Evolutionary conservation across 2,797 vertebrate species (phyloP), one percentile per base, ranked within the genome.

Genomic region (Pelobates cultripes): DNA sequence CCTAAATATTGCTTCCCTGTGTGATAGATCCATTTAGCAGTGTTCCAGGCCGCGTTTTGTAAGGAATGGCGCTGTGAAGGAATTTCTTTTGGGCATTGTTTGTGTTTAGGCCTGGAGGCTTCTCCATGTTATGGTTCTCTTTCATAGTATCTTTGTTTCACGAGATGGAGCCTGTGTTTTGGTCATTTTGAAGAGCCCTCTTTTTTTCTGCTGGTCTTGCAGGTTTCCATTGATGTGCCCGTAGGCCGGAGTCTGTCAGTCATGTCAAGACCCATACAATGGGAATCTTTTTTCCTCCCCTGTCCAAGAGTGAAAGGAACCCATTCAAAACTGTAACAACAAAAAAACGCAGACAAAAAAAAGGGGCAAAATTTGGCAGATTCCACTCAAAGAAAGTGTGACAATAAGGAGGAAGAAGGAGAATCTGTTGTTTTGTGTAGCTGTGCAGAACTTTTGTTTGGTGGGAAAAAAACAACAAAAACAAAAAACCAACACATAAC

Each of bases 201-300:
- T 44, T 51, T 69, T 10, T 51, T 51, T 83, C 71, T 83, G 82
- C 82, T 75, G 66, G 71, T 53, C 77, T 79, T 75, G 77, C 72
- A 79, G 72, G 45, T 83, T 82, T 79, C 72, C 57, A 64, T 75
- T 83, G 77, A 79, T 40, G 55, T 51, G 66, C 72, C 77, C 15
- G 44, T 66, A 79, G 71, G 72, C 71, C 63, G 45, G 67, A 70
- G 77, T 71, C 82, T 79, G 82, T 79, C 82, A 83, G 72, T 77
- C 77, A 83, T 83, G 82, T 83, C 82, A 83, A 79, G 72, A 40
- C 77, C 43, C n/a, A 79, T 57, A 83, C 82, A 83, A 83, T 83
- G 60, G 51, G 75, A 83, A 83, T 77, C 77, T 40, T 64, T 64
- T 64, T 9, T 41, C 60, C 76, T 81, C 73, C 74, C 72, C 72